Conservation (phyloP, 2,888 invertebrate species). For the Nephrocerus scutellatus region DNA sequence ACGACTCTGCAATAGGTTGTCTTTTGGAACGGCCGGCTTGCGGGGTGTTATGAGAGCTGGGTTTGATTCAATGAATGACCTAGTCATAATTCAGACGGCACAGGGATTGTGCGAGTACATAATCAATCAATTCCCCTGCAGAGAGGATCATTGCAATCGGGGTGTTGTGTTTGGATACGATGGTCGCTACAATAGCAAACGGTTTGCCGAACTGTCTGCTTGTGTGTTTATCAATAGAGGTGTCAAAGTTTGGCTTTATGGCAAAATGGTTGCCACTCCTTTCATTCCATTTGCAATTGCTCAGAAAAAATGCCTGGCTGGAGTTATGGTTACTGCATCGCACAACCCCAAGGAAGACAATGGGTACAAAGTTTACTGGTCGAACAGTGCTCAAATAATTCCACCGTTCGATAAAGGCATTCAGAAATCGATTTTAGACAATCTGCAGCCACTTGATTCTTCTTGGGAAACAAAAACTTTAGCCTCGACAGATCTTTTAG, state of each 20-base stretch:
- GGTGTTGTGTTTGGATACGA: conserved; percentile 90
- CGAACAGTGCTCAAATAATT: conserved; percentile 92
- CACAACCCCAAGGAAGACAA: conserved; percentile 95
- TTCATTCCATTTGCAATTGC: conserved; percentile 82
- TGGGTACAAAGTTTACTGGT: conserved; percentile 96
- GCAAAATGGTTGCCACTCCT: conserved; percentile 81
- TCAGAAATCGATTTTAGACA: conserved; percentile 66
- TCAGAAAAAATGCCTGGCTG: conserved; percentile 67
- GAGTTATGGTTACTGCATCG: conserved; percentile 92
- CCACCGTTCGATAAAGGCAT: conserved; percentile 86
- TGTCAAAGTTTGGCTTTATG: conserved; percentile 75
- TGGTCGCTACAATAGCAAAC: conserved; percentile 83
- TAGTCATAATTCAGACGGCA: conserved; percentile 90
- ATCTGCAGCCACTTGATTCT: conserved; percentile 66
- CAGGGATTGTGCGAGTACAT: conserved; percentile 82
- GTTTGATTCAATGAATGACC: conserved; percentile 89
- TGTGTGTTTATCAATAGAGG: conserved; percentile 70
- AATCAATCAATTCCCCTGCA: conserved; percentile 52
- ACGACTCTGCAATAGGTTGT: conserved; percentile 65
- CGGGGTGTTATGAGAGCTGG: conserved; percentile 91
- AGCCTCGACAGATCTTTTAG: conserved; percentile 51
- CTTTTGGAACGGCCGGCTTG: conserved; percentile 91
- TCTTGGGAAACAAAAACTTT: conserved; percentile 71
- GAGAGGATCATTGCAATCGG: conserved; percentile 49
- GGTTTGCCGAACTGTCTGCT: conserved; percentile 73